Percentiles rank a stretch among this genome's conserved stretches.
Evolutionary conservation across 92 coral and sea anemone genomes (phyloP).

Genomic region (Meandrina meandrites): DNA sequence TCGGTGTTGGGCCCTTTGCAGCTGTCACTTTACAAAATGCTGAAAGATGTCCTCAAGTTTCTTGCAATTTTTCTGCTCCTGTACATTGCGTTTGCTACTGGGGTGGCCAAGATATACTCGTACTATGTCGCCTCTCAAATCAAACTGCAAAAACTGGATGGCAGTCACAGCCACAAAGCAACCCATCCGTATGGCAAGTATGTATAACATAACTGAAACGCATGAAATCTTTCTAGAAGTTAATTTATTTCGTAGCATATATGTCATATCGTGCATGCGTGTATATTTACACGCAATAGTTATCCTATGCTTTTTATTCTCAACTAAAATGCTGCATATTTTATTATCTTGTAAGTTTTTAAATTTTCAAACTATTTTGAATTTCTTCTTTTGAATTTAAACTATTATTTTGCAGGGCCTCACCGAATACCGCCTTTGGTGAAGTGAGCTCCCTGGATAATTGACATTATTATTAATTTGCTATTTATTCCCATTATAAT

Average conservation of each 20-base stretch:
- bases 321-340: no score
- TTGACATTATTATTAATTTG: no score
- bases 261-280: background rate
- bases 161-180: background rate
- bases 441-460: no score
- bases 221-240: background rate
- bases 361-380: no score
- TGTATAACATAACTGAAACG: background rate
- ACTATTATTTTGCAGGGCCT: no score
- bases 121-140: slow-evolving; percentile 29
- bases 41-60: slow-evolving; percentile 21
- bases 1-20: slow-evolving; percentile 53
- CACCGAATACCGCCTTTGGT: no score
- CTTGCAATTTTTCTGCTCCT: slow-evolving; percentile 10
- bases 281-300: no score
- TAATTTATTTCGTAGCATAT: background rate
- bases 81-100: slow-evolving; percentile 18
- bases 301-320: no score
- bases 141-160: background rate
- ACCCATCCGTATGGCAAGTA: slow-evolving; percentile 16
- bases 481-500: no score
- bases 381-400: no score
- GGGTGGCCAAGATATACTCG: slow-evolving; percentile 32
- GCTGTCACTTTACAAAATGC: slow-evolving; percentile 24
- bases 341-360: no score